Evolutionary conservation across 2,113 vertebrate species (phyloP).

Genomic region (Hippocampus guttulatus): DNA sequence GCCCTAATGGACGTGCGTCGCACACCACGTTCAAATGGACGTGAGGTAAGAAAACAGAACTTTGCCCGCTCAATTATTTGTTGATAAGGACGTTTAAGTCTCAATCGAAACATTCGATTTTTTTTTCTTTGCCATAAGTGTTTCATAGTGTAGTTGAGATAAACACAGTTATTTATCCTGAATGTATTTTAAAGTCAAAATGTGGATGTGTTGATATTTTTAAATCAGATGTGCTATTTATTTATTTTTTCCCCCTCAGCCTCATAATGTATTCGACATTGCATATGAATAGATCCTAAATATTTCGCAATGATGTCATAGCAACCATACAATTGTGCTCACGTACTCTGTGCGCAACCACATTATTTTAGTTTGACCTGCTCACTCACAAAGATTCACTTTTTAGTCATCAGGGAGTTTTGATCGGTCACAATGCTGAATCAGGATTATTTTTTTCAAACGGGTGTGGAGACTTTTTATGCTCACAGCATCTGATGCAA

Average conservation of each 20-base stretch:
- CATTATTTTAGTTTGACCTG: neutral
- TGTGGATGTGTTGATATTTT: neutral
- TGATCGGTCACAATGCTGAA: neutral
- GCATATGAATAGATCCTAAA: too few species aligned
- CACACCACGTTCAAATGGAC: conserved; percentile 24
- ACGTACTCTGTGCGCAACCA: neutral
- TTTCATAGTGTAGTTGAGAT: neutral
- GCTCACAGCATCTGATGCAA: neutral
- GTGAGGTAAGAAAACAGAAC: conserved; percentile 54
- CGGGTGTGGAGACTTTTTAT: neutral
- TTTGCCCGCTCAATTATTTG: conserved; percentile 40
- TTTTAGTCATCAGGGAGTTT: too few species aligned
- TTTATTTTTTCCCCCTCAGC: fast-evolving
- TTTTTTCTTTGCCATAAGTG: neutral
- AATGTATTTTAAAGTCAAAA: neutral
- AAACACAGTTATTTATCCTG: neutral
- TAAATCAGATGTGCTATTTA: neutral
- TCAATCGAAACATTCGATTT: conserved; percentile 3
- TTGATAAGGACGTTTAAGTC: conserved; percentile 3
- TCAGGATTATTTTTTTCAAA: neutral
- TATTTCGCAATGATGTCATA: too few species aligned
- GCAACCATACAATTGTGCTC: too few species aligned
- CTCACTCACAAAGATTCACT: too few species aligned
- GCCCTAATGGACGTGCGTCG: conserved; percentile 34
- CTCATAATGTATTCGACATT: neutral